phyloP scores from a whole-genome alignment of 2,888 invertebrate genomes.

The Standfussiana lucernea region DNA sequence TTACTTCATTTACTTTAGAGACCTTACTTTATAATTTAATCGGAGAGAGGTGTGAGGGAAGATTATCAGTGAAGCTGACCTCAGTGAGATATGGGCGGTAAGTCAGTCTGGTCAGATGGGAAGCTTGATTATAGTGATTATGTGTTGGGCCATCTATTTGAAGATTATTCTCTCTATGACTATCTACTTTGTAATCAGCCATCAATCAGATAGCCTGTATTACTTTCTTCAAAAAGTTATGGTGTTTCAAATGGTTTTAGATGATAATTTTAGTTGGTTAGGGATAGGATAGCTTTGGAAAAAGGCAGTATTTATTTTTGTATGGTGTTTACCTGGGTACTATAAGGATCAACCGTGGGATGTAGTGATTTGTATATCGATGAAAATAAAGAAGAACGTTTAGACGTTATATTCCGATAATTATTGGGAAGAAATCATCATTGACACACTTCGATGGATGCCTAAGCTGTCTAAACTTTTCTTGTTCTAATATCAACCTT shows the following conservation, averaged over 20 bases:
- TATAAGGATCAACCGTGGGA: too few species aligned
- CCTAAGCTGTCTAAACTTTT: too few species aligned
- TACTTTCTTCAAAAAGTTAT: conserved; percentile 10
- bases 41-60: conserved; percentile 45
- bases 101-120: conserved; percentile 4
- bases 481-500: too few species aligned
- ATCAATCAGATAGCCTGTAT: conserved; percentile 24
- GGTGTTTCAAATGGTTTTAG: background rate
- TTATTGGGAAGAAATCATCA: too few species aligned
- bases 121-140: conserved; percentile 23
- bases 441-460: too few species aligned
- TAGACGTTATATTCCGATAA: too few species aligned
- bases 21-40: conserved; percentile 50
- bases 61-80: conserved; percentile 53
- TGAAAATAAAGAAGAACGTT: too few species aligned
- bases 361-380: too few species aligned
- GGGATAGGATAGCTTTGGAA: background rate
- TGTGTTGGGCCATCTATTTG: conserved; percentile 29
- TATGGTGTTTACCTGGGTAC: background rate
- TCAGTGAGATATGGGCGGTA: conserved; percentile 12
- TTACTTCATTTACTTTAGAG: conserved; percentile 47
- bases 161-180: conserved; percentile 10
- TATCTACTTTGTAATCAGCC: conserved; percentile 20
- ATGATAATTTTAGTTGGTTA: background rate
- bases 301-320: background rate